These are phyloP conservation scores for Polyploca ridens DNA, from an alignment of 2,888 invertebrate species.

Conservation along the genomic window DNA sequence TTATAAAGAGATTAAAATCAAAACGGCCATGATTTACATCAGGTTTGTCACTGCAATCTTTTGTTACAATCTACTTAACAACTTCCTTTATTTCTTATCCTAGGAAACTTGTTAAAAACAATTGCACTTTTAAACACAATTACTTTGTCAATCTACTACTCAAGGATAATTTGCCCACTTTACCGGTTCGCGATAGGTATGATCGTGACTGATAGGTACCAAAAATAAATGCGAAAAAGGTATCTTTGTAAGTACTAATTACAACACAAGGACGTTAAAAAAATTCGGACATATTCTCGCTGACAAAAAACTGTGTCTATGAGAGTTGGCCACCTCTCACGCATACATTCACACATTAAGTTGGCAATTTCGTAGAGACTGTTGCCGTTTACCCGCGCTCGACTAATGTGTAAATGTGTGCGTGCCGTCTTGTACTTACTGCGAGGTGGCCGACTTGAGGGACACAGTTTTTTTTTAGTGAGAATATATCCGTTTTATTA, in stretches of 20 bases:
- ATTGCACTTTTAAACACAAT: conserved; percentile 9
- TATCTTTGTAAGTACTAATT: background rate
- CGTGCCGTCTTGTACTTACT: too few relatives aligned
- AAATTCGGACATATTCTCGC: too few relatives aligned
- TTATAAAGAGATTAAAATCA: background rate
- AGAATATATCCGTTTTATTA: too few relatives aligned
- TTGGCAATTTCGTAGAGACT: too few relatives aligned
- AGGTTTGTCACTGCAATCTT: background rate
- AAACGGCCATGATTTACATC: background rate
- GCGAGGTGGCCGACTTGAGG: too few relatives aligned
- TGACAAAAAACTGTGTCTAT: too few relatives aligned
- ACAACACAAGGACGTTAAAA: too few relatives aligned
- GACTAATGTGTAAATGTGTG: too few relatives aligned
- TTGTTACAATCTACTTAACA: background rate
- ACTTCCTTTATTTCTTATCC: background rate
- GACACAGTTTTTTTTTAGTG: too few relatives aligned
- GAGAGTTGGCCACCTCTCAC: too few relatives aligned
- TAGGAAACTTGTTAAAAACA: background rate
- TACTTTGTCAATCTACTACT: conserved; percentile 8
- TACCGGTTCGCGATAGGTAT: background rate
- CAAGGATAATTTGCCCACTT: background rate
- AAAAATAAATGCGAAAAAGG: background rate
- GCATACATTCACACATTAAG: too few relatives aligned
- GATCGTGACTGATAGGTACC: background rate
- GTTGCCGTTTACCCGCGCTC: too few relatives aligned